Conservation (phyloP, 2,797 vertebrate genomes). For the Anisognathus igniventris region DNA sequence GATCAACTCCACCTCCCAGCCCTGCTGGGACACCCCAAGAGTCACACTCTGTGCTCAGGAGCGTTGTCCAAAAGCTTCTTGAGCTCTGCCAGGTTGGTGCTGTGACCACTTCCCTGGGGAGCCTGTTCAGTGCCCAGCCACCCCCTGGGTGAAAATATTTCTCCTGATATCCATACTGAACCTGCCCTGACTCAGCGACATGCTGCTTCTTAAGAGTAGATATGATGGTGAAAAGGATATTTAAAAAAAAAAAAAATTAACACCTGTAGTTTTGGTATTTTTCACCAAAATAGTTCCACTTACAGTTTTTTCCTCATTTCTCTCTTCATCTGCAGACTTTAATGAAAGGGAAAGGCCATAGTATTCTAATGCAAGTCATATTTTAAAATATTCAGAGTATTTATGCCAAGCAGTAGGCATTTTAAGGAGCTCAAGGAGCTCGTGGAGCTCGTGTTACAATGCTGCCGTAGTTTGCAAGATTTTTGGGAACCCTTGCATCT, state of each 20-base stretch:
- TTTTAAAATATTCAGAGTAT: neutral
- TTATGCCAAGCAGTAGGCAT: neutral
- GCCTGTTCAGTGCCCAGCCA: rapidly evolving
- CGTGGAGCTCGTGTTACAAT: neutral
- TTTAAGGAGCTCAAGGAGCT: neutral
- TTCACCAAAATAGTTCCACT: neutral
- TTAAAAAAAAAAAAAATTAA: neutral
- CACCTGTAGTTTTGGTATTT: neutral
- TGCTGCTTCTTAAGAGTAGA: neutral
- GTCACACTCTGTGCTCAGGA: rapidly evolving
- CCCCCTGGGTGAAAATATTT: neutral
- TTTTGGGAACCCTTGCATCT: neutral
- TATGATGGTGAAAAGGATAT: neutral
- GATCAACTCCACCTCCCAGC: neutral
- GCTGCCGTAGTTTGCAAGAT: neutral
- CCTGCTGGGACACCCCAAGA: neutral
- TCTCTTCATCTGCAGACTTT: neutral
- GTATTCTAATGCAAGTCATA: neutral
- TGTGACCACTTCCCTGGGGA: neutral
- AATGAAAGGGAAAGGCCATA: neutral
- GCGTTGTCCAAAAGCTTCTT: neutral
- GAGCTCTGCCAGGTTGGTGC: neutral
- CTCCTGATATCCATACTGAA: neutral
- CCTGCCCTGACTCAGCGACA: neutral
- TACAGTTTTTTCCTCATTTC: neutral